A percentile compares a stretch with the other conserved stretches of the same genome.
phyloP scores from a whole-genome alignment of 1,140 invertebrate species.

The Zeugodacus cucurbitae region DNA sequence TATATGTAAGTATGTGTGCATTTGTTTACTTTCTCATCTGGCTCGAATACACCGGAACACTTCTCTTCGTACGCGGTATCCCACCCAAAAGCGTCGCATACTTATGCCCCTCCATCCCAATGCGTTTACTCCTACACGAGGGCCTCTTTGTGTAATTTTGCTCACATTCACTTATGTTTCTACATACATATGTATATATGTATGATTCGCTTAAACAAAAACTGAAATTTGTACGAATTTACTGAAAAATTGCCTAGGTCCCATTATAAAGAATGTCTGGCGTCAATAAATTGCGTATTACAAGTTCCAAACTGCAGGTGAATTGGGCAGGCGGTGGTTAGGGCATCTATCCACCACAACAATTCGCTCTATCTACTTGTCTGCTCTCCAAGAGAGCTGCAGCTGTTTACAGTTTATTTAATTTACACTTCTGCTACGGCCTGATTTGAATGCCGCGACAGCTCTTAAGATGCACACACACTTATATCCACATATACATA shows the following conservation, averaged over 20 bases:
- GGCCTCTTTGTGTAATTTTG: too few species aligned
- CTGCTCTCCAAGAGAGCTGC: background rate
- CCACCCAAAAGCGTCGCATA: background rate
- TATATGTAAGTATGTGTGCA: too few species aligned
- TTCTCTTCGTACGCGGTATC: background rate
- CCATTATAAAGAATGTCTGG: background rate
- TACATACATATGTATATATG: background rate
- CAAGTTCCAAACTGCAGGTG: background rate
- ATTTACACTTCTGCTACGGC: background rate
- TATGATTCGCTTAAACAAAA: too few species aligned
- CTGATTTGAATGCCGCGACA: background rate
- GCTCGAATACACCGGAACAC: background rate
- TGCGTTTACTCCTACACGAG: too few species aligned
- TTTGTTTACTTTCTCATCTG: background rate
- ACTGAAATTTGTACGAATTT: background rate
- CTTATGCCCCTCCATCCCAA: background rate
- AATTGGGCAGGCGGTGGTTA: background rate
- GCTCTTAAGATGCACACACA: background rate
- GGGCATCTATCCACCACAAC: background rate
- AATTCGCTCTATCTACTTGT: background rate
- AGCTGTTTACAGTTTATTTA: background rate
- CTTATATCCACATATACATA: background rate
- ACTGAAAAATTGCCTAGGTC: background rate
- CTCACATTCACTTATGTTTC: background rate
- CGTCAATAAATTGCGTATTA: background rate